Evolutionary conservation across 2,888 invertebrate genomes (phyloP).

Genomic region (Sylvicola cinctus): DNA sequence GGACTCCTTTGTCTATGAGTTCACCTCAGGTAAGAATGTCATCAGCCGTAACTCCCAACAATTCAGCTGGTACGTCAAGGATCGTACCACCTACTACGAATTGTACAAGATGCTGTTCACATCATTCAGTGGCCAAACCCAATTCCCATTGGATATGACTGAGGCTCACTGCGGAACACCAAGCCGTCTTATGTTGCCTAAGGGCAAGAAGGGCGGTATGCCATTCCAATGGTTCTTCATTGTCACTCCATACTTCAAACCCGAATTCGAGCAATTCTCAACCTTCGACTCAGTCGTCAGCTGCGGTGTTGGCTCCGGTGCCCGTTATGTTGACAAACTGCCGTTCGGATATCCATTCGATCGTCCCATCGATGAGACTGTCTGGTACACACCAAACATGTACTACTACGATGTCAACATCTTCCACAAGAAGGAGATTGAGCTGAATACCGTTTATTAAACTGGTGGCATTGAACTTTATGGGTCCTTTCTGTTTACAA

Average conservation of each 20-base stretch:
- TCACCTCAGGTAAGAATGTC: conserved; percentile 40
- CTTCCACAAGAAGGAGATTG: conserved; percentile 43
- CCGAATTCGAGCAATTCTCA: conserved; percentile 25
- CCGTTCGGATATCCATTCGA: conserved; percentile 58
- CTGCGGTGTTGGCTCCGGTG: conserved; percentile 31
- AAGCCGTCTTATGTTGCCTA: conserved; percentile 46
- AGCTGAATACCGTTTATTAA: too few relatives aligned
- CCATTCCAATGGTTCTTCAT: conserved; percentile 41
- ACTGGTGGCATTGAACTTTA: too few relatives aligned
- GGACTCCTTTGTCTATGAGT: conserved; percentile 36
- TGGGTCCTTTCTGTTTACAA: too few relatives aligned
- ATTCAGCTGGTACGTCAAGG: conserved; percentile 37
- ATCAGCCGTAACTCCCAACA: conserved; percentile 46
- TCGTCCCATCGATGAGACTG: conserved; percentile 34
- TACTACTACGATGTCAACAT: conserved; percentile 41
- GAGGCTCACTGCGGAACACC: conserved; percentile 48
- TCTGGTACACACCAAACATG: conserved; percentile 45
- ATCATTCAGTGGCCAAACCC: conserved; percentile 26
- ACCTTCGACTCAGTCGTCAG: conserved; percentile 29
- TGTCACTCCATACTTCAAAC: conserved; percentile 31
- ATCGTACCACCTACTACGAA: conserved; percentile 40
- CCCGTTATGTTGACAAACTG: conserved; percentile 34
- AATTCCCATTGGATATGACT: conserved; percentile 30
- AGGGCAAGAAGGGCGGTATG: conserved; percentile 43
- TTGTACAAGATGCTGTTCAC: conserved; percentile 38